phyloP scores from a whole-genome alignment of 2,888 invertebrate species.

The Cheilosia pagana region DNA sequence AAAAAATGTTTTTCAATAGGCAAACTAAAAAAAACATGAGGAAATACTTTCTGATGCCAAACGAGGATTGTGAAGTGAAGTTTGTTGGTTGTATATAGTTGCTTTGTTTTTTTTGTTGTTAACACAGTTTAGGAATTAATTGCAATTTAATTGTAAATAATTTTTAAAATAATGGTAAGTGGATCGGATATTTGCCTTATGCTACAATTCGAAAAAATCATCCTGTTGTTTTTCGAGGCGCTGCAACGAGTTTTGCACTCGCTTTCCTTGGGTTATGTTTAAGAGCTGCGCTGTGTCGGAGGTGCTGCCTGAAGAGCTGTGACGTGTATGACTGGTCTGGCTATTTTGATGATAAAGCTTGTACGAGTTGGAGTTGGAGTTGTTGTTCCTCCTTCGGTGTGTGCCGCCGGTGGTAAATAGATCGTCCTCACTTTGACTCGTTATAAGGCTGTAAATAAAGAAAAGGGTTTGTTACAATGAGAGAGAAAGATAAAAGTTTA shows the following conservation, averaged over 20 bases:
- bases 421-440: constrained; percentile 81
- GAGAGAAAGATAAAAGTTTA: too few species aligned
- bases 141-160: constrained; percentile 73
- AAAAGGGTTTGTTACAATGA: neutral
- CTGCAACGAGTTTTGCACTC: constrained; percentile 91
- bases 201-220: constrained; percentile 96
- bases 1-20: neutral
- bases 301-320: constrained; percentile 85
- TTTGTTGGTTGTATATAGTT: constrained; percentile 19
- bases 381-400: constrained; percentile 79
- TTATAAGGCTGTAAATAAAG: constrained; percentile 78
- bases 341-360: constrained; percentile 79
- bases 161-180: constrained; percentile 67
- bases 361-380: constrained; percentile 81
- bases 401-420: constrained; percentile 80
- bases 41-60: constrained; percentile 1
- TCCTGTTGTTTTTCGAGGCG: constrained; percentile 93
- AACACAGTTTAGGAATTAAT: constrained; percentile 73
- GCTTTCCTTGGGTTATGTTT: constrained; percentile 91
- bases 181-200: constrained; percentile 78
- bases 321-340: constrained; percentile 80
- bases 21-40: constrained; percentile 5
- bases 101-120: constrained; percentile 37
- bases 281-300: constrained; percentile 83
- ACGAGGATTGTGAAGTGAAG: constrained; percentile 32